These are phyloP conservation scores for Tuberolachnus salignus DNA, from an alignment of 2,888 invertebrate genomes.

Conservation along the genomic window DNA sequence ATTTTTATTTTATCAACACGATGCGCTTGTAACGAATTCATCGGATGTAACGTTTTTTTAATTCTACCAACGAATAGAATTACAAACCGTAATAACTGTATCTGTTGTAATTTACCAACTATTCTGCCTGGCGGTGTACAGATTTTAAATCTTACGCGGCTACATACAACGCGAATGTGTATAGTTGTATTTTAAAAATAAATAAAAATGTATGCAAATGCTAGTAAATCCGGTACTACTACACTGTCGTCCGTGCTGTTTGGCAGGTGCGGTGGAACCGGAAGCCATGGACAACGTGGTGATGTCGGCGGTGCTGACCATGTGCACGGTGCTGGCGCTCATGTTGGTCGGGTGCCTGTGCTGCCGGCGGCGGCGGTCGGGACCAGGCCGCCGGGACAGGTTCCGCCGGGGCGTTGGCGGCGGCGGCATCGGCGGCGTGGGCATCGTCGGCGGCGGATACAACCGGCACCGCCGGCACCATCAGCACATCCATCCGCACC, in stretches of 20 bases:
- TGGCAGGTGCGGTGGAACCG: constrained; percentile 35
- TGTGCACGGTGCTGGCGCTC: constrained; percentile 44
- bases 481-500: constrained; percentile 64
- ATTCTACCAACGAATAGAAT: too few relatives aligned
- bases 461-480: constrained; percentile 69
- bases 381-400: constrained; percentile 38
- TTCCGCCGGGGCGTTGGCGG: constrained; percentile 42
- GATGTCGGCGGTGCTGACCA: constrained; percentile 41
- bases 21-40: too few relatives aligned
- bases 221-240: background rate
- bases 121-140: too few relatives aligned
- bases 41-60: too few relatives aligned
- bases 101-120: too few relatives aligned
- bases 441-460: constrained; percentile 62
- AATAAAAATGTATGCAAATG: too few relatives aligned
- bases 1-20: too few relatives aligned
- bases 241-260: constrained; percentile 5
- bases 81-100: too few relatives aligned
- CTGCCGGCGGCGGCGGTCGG: constrained; percentile 48
- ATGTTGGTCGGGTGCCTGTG: constrained; percentile 40
- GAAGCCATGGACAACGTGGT: constrained; percentile 47
- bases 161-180: too few relatives aligned
- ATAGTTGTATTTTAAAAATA: too few relatives aligned
- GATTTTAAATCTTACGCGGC: too few relatives aligned
- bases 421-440: constrained; percentile 10